phyloP scores from a whole-genome alignment of 92 coral and sea anemone species.

The Porites divaricata region DNA sequence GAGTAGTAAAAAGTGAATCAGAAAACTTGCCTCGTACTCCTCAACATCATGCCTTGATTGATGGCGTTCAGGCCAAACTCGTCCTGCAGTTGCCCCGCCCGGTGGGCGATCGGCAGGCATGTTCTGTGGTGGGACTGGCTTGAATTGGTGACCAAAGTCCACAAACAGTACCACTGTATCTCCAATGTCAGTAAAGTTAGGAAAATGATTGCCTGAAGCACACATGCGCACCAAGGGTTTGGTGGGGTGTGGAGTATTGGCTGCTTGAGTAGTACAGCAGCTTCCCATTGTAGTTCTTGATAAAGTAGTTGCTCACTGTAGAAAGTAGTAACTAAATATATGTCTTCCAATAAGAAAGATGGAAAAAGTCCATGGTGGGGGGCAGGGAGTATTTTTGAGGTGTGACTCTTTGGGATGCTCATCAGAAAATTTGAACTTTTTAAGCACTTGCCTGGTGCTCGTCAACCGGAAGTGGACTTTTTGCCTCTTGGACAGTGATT shows the following conservation, averaged over 20 bases:
- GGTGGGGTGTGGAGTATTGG: not conserved
- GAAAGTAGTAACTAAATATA: not conserved
- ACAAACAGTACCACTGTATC: conserved; percentile 83
- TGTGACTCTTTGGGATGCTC: too few species aligned
- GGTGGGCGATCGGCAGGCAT: not conserved
- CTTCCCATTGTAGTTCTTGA: not conserved
- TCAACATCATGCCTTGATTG: not conserved
- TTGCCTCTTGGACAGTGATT: too few species aligned
- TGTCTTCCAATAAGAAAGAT: not conserved
- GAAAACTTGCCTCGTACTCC: conserved; percentile 22
- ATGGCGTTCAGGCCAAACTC: conserved; percentile 12
- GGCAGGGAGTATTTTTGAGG: too few species aligned
- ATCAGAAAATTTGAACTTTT: too few species aligned
- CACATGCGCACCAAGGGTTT: conserved; percentile 67
- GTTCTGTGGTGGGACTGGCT: conserved; percentile 33
- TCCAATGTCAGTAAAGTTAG: conserved; percentile 80
- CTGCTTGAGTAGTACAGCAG: not conserved
- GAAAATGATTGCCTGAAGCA: conserved; percentile 61
- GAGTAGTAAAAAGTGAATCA: too few species aligned
- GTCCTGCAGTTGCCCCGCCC: conserved; percentile 35
- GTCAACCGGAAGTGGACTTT: too few species aligned
- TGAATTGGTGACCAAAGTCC: conserved; percentile 65
- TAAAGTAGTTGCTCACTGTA: not conserved
- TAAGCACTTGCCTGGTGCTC: too few species aligned
- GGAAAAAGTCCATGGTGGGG: not conserved